Base-by-base conservation (phyloP, 2,888 invertebrate genomes). In the Carterocephalus palaemon region DNA sequence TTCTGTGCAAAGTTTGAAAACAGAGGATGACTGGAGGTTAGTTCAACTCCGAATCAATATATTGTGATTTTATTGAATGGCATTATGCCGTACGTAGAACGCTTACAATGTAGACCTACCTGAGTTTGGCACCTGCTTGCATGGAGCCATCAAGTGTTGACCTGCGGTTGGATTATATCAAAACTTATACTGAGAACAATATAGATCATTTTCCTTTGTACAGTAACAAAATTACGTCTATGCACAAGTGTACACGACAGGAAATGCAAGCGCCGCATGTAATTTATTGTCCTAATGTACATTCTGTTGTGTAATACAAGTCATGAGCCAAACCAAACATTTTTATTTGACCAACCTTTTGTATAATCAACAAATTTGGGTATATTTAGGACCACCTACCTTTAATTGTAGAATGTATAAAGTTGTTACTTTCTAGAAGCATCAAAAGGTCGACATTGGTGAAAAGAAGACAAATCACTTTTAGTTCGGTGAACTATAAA, bases 51-150 rank as follows among this genome's bases (percentile, higher is more conserved):
- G 48, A 62, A 60, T 55, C 57, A 64, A 69, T 67, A 63, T 60
- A 66, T 63, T 65, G 60, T 68, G 64, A 67, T 64, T 60, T 60
- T 59, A 63, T 64, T 68, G 67, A 68, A 63, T 53, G 56, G 59
- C 59, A 72, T 68, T 71, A 66, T 69, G 55, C 62, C 71, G 72
- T 76, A 76, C 74, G 61, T 50, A 61, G 75, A 75, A 75, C 53
- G 55, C 51, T 53, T 56, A 73, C 67, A 75, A 80, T 70, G 64
- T 70, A 60, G 60, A 60, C 67, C 75, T 82, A 83, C 85, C 84
- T 84, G 82, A 60, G 56, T 49, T 57, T 54, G 72, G 52, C 81
- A 82, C 82, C 84, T 81, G 83, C 79, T 75, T 74, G 57, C 32
- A 32, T 41, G 19, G 24, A 20, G 23, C 28, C 42, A 43, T 43